Evolutionary conservation across 2,797 vertebrate genomes (phyloP).

Genomic region (Glyptemys insculpta): DNA sequence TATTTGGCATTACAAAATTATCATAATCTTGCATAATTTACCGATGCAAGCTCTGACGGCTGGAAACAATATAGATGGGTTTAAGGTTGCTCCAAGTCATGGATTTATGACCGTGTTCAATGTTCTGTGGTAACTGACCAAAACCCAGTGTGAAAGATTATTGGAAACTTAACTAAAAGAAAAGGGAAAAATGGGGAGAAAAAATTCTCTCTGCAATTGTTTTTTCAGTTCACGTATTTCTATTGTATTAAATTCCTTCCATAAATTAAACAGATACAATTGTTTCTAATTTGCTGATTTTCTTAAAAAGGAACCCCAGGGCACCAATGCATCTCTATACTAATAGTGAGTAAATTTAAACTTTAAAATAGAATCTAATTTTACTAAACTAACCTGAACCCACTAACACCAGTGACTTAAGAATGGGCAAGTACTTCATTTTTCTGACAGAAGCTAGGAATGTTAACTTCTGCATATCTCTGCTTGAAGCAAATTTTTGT

Average conservation of each 20-base stretch:
- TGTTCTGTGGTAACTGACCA: not conserved
- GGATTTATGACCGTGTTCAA: not conserved
- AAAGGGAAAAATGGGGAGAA: not conserved
- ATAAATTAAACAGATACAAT: not conserved
- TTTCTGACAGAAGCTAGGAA: conserved; percentile 24
- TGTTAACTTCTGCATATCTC: conserved; percentile 25
- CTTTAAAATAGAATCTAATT: conserved; percentile 30
- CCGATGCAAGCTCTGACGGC: not conserved
- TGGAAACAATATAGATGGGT: not conserved
- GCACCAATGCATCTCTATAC: not conserved
- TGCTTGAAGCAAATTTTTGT: conserved; percentile 56
- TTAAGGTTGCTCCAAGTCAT: not conserved
- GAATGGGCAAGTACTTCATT: not conserved
- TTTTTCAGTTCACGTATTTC: not conserved
- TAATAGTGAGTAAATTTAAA: conserved; percentile 4
- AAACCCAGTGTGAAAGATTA: not conserved
- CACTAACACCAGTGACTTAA: not conserved
- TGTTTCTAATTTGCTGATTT: not conserved
- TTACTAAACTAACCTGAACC: not conserved
- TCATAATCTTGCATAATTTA: not conserved
- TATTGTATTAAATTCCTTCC: not conserved
- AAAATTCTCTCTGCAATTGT: not conserved
- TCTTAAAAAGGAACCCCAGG: not conserved
- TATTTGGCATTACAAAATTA: not conserved
- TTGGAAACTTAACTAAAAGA: not conserved